A percentile compares a stretch with the other conserved stretches of the same genome.
phyloP scores from a whole-genome alignment of 2,888 invertebrate species.

The Coelinius sp. region DNA sequence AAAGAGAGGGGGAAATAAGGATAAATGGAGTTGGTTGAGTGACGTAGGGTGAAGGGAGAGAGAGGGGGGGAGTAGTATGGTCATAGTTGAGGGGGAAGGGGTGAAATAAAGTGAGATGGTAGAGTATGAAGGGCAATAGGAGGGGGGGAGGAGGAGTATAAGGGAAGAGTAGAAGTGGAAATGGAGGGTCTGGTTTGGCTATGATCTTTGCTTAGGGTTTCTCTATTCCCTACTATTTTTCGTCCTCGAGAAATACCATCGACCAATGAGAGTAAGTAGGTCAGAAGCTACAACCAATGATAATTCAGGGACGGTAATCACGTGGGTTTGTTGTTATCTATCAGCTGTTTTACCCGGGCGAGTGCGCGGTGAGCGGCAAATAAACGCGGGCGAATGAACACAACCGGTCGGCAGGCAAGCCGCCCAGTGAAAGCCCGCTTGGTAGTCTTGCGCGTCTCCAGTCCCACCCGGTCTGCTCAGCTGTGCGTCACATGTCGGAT shows the following conservation, averaged over 20 bases:
- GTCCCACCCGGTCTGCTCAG: conserved; percentile 66
- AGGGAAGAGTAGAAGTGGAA: conserved; percentile 19
- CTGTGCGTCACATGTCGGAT: conserved; percentile 65
- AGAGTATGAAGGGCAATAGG: conserved; percentile 38
- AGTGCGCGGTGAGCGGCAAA: conserved; percentile 54
- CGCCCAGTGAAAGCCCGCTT: conserved; percentile 67
- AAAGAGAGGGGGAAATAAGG: too few species aligned
- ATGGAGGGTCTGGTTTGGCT: conserved; percentile 46
- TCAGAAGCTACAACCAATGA: conserved; percentile 73
- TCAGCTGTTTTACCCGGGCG: conserved; percentile 74
- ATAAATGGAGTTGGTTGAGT: too few species aligned
- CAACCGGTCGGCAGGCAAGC: conserved; percentile 61
- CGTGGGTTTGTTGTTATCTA: conserved; percentile 81
- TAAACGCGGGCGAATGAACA: conserved; percentile 54
- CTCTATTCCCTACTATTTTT: conserved; percentile 48
- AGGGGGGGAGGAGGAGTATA: not conserved
- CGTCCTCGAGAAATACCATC: conserved; percentile 50
- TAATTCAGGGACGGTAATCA: conserved; percentile 69
- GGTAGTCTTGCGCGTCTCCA: conserved; percentile 53
- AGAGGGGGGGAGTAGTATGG: conserved; percentile 10
- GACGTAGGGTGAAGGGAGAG: not conserved
- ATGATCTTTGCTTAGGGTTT: conserved; percentile 48
- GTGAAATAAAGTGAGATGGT: conserved; percentile 1
- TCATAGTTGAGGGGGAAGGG: not conserved
- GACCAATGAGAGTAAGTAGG: conserved; percentile 75